Evolutionary conservation across 2,888 invertebrate genomes (phyloP).

Genomic region (Noctua comes): DNA sequence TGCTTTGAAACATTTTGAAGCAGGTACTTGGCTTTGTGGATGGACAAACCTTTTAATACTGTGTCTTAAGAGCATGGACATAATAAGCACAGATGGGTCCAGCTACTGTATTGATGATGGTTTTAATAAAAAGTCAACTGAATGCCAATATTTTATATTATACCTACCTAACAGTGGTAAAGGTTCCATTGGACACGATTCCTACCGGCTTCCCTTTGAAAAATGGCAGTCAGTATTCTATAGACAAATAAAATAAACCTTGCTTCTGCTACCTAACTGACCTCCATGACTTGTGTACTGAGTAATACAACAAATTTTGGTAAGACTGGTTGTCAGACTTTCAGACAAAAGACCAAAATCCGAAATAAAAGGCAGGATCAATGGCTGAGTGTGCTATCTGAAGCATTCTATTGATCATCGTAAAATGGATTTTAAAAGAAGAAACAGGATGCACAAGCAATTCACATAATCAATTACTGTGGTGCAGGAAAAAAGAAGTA

Average conservation of each 20-base stretch:
- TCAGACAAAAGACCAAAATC: neutral
- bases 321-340: neutral
- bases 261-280: neutral
- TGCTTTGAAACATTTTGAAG: neutral
- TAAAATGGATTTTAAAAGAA: slow-evolving; percentile 6
- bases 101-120: neutral
- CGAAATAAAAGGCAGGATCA: neutral
- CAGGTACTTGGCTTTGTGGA: neutral
- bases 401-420: neutral
- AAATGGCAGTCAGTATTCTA: too few species aligned
- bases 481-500: neutral
- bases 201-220: too few species aligned
- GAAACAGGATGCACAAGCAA: neutral
- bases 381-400: neutral
- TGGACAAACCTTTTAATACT: neutral
- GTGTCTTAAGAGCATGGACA: neutral
- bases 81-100: neutral
- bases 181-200: too few species aligned
- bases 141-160: neutral
- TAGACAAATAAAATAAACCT: too few species aligned
- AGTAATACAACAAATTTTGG: neutral
- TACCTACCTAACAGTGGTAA: too few species aligned
- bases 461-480: slow-evolving; percentile 12
- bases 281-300: neutral
- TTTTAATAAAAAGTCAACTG: neutral